Evolutionary conservation across 2,113 vertebrate species (phyloP), one percentile per base, ranked within the genome.

Genomic region (Boleophthalmus pectinirostris): DNA sequence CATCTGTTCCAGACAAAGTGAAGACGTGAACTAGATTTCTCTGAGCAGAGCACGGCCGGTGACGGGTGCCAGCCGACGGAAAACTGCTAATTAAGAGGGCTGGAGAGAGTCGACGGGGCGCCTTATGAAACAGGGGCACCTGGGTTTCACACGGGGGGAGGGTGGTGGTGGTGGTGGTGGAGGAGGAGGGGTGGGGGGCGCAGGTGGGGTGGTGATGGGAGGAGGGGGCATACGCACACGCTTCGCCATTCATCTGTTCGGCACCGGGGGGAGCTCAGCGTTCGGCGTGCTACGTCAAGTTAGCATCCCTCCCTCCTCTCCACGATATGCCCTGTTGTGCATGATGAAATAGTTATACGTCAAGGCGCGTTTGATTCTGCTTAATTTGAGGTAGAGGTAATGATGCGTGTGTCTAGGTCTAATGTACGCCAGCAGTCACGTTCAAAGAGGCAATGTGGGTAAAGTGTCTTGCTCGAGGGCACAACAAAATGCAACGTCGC

Each of bases 111-210:
- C 85, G 35, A 84, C 68, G 82, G 87, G 86, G 80, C 35, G 85
- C 78, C 77, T 83, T 73, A 87, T 87, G 82, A 87, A 90, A 90
- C 82, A 86, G 78, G 79, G 85, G 80, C 88, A 87, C 89, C 88
- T 85, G 87, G 88, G 85, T 87, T 90, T 89, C 88, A 80, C 79
- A 69, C 70, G 82, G 82, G 84, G 86, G 79, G 54, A 20, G 16
- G 49, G 0, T 5, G 15, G 54, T 23, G 21, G n/a, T 49, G 47
- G 10, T n/a, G n/a, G n/a, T n/a, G n/a, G n/a, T n/a, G n/a, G n/a
- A n/a, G n/a, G n/a, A n/a, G n/a, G n/a, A n/a, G n/a, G n/a, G n/a
- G n/a, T n/a, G 47, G 47, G 47, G 53, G 54, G 51, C 18, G 49
- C 49, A 18, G 18, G 51, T n/a, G n/a, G 18, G 51, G 18, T 53